Evolutionary conservation across 2,113 vertebrate species (phyloP).

Genomic region (Phaethornis superciliosus): DNA sequence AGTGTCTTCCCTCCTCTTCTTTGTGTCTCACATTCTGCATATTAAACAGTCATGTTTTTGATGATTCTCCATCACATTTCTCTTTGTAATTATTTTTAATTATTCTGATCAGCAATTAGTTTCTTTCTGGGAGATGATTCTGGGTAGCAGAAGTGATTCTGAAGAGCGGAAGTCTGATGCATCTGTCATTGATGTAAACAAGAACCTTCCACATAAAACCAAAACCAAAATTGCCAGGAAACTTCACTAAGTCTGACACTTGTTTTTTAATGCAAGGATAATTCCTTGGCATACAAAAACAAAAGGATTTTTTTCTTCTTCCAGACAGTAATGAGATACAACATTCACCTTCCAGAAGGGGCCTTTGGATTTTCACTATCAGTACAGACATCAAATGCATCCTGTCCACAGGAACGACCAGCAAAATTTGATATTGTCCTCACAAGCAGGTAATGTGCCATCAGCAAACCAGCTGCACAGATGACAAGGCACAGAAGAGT

Average conservation of each 20-base stretch:
- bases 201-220: neutral
- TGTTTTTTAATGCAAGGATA: neutral
- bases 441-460: conserved; percentile 41
- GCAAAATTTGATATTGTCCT: conserved; percentile 62
- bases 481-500: neutral
- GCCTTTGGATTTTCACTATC: conserved; percentile 59
- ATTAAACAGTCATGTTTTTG: neutral
- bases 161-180: neutral
- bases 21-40: neutral
- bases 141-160: neutral
- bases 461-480: neutral
- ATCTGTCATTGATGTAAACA: neutral
- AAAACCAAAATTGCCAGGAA: neutral
- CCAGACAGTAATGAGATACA: conserved; percentile 66
- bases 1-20: neutral
- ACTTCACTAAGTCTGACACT: neutral
- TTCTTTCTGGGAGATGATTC: neutral
- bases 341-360: conserved; percentile 52
- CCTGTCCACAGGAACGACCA: neutral
- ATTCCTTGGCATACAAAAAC: neutral
- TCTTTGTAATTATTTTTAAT: neutral
- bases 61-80: neutral
- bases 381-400: conserved; percentile 34
- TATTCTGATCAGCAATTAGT: neutral
- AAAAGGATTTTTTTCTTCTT: neutral